Evolutionary conservation across 92 coral and sea anemone species (phyloP), one percentile per base, ranked within the genome.

Genomic region (Hydrozoanthus gracilis): DNA sequence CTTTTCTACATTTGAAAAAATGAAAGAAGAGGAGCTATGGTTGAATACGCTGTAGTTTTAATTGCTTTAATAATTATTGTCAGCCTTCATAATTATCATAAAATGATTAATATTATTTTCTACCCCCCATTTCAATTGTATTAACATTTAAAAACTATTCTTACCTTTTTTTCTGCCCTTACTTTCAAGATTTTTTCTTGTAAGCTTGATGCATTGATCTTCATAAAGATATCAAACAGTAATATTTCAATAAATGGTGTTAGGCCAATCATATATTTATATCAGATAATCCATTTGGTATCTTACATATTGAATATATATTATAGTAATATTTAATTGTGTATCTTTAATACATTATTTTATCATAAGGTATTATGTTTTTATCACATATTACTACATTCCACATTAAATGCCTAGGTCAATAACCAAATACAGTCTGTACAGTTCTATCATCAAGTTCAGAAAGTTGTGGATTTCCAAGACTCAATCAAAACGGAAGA

Each of bases 151-250:
- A 7, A 44, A 50, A 45, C 47, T 49, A 51, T 4, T 47, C 55
- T 73, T 39, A 60, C 45, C 72, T 60, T 67, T 54, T 82, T 62
- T 45, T 55, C 82, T 76, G 93, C 93, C 77, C 98, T 89, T 64
- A 88, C 91, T 77, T 89, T 91, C 44, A 90, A 48, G 56, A 94
- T 94, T 87, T 94, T 94, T 13, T 94, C 95, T 83, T 94, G 95
- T 47, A 92, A 82, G 47, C 94, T 88, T 77, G 88, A 87, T 2
- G 79, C 70, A 35, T 78, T 66, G 45, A 71, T 11, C 50, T 73
- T 86, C 92, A 86, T 66, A 18, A 82, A 78, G 64, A 83, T 6
- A 60, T 8, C 60, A 62, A 61, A 62, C 7, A 44, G 5, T 14
- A 72, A 46, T 45, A 5, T 17, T 45, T 45, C 47, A 13, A 44